Evolutionary conservation across 1,140 invertebrate genomes (phyloP).

Genomic region (Cecropterus lyciades): DNA sequence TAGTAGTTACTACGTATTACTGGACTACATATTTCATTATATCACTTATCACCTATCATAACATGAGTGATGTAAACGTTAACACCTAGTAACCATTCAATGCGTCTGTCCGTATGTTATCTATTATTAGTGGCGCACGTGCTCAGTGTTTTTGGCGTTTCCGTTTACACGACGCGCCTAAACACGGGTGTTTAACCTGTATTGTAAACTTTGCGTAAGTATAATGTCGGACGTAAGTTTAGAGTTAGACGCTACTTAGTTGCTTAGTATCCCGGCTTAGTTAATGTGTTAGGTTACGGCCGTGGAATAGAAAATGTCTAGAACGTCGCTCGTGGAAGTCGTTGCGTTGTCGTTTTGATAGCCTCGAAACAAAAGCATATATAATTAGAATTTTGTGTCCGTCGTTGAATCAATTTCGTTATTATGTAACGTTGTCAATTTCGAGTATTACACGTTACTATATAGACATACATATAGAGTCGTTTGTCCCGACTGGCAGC

Average conservation of each 20-base stretch:
- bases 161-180: constrained; percentile 37
- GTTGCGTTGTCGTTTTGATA: not conserved
- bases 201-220: constrained; percentile 38
- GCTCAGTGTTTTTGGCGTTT: constrained; percentile 48
- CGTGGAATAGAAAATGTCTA: not conserved
- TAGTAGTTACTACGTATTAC: too few relatives aligned
- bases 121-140: constrained; percentile 43
- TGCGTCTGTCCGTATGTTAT: constrained; percentile 16
- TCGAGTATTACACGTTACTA: too few relatives aligned
- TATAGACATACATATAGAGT: too few relatives aligned
- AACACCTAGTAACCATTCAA: not conserved
- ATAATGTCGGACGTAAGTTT: not conserved
- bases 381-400: not conserved
- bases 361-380: not conserved
- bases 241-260: not conserved
- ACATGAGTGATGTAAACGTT: not conserved
- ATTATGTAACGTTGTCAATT: too few relatives aligned
- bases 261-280: not conserved
- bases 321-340: not conserved
- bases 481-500: too few relatives aligned
- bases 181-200: constrained; percentile 45
- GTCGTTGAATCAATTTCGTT: too few relatives aligned
- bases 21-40: not conserved
- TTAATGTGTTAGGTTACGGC: not conserved
- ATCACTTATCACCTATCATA: not conserved